Evolutionary conservation across 2,113 vertebrate species (phyloP).

Genomic region (Toxostoma redivivum): DNA sequence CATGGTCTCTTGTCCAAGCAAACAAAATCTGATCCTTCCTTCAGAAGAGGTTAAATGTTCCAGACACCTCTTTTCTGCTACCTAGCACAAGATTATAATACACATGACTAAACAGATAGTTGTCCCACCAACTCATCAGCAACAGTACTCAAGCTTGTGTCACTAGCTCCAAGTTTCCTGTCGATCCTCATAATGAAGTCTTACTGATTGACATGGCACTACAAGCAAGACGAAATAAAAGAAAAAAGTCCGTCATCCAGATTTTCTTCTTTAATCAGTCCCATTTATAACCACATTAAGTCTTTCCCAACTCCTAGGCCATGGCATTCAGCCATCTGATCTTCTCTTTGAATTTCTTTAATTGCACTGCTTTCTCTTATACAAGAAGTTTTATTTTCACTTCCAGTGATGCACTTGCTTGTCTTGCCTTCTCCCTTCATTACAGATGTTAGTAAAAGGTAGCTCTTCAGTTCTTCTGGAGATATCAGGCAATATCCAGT

Average conservation of each 20-base stretch:
- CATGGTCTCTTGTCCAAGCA: not conserved
- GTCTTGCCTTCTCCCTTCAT: not conserved
- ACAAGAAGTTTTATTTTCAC: not conserved
- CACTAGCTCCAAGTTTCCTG: not conserved
- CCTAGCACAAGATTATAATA: not conserved
- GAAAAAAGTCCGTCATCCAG: not conserved
- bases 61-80: not conserved
- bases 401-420: not conserved
- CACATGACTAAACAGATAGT: not conserved
- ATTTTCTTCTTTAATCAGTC: not conserved
- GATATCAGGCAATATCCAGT: not conserved
- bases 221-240: not conserved
- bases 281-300: not conserved
- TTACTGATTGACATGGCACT: not conserved
- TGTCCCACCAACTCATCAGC: not conserved
- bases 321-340: not conserved
- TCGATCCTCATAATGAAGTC: not conserved
- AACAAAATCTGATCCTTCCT: not conserved
- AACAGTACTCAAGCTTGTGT: not conserved
- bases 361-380: not conserved
- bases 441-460: not conserved
- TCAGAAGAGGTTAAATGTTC: not conserved
- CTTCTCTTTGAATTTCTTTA: not conserved
- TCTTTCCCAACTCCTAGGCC: not conserved
- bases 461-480: not conserved